Percentiles rank a stretch among this genome's conserved stretches.
Evolutionary conservation across 2,888 invertebrate genomes (phyloP).

Genomic region (Nyleta sp.): DNA sequence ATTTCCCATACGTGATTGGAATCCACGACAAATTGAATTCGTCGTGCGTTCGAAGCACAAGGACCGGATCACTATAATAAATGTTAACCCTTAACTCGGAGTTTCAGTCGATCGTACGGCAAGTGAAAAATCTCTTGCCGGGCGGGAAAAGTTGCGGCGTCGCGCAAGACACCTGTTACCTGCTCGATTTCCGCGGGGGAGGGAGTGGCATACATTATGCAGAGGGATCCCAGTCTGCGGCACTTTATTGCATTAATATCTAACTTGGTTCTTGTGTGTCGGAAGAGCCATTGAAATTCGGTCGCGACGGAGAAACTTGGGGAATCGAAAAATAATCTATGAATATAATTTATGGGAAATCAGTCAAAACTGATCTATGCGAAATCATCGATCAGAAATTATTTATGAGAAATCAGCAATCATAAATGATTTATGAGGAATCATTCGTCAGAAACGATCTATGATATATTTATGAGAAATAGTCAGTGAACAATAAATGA

Average conservation of each 20-base stretch:
- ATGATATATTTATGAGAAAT: too few species aligned
- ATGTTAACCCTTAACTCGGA: conserved; percentile 53
- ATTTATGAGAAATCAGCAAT: too few species aligned
- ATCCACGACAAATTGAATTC: conserved; percentile 37
- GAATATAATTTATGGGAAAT: too few species aligned
- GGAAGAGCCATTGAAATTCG: conserved; percentile 66
- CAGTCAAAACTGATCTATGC: too few species aligned
- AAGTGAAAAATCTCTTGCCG: conserved; percentile 45
- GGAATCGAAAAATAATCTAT: too few species aligned
- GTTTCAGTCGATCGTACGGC: conserved; percentile 16
- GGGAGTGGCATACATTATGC: conserved; percentile 38
- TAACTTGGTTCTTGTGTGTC: conserved; percentile 70
- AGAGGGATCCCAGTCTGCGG: conserved; percentile 63
- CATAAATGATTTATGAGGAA: too few species aligned
- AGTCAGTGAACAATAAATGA: too few species aligned
- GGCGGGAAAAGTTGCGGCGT: conserved; percentile 44
- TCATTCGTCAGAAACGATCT: too few species aligned
- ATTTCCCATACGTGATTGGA: conserved; percentile 44
- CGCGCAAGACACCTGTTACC: conserved; percentile 61
- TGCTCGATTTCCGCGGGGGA: conserved; percentile 42
- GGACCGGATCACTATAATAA: conserved; percentile 45
- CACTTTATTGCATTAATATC: conserved; percentile 75
- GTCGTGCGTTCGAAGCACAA: conserved; percentile 23
- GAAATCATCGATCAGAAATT: too few species aligned
- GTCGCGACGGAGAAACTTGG: background rate